A percentile compares a stretch with the other conserved stretches of the same genome.
Conservation (phyloP, 2,113 vertebrate species). For the Pseudorhombus dupliciocellatus region DNA sequence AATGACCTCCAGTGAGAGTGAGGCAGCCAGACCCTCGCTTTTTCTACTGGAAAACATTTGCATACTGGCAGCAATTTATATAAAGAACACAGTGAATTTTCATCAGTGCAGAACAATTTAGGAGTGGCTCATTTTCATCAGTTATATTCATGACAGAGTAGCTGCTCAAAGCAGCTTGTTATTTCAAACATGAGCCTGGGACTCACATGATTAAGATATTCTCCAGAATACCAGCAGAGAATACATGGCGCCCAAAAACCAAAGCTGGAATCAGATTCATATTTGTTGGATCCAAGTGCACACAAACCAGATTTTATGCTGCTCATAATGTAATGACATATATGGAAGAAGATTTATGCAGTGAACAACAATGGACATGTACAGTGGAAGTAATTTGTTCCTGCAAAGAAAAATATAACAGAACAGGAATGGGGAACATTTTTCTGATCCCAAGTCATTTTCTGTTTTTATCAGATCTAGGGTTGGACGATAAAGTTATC, state of each 20-base stretch:
- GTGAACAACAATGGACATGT: neutral
- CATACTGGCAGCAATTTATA: neutral
- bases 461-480: no score
- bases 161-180: conserved; percentile 10
- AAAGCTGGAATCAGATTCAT: neutral
- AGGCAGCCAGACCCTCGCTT: neutral
- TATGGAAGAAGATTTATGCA: no score
- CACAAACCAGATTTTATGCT: neutral
- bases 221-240: neutral
- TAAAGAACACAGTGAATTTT: neutral
- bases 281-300: neutral
- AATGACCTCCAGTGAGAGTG: neutral
- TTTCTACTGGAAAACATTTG: neutral
- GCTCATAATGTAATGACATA: neutral
- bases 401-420: neutral
- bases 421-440: no score
- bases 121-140: conserved; percentile 2
- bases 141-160: neutral
- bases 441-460: no score
- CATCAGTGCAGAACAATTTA: neutral
- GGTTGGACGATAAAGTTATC: no score
- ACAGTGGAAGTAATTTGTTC: neutral
- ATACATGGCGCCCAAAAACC: neutral
- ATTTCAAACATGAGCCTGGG: conserved; percentile 3
- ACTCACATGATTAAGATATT: neutral